A percentile compares a stretch with the other conserved stretches of the same genome.
Conservation (phyloP, 2,888 invertebrate species). For the Camponotus fellah region DNA sequence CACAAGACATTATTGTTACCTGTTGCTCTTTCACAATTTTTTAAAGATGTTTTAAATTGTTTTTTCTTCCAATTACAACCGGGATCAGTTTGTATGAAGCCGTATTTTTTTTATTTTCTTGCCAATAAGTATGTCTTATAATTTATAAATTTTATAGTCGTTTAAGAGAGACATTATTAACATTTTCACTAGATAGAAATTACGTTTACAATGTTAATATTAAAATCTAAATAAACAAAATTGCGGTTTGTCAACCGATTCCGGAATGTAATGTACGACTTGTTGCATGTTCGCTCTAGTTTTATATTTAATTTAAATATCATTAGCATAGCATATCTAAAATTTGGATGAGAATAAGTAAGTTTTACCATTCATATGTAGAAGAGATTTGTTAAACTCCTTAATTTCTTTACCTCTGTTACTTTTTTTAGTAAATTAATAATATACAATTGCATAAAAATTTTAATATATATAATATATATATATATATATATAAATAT, state of each 20-base stretch:
- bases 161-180: not conserved
- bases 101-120: not conserved
- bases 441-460: constrained; percentile 78
- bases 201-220: constrained; percentile 9
- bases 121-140: not conserved
- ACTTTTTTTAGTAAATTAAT: constrained; percentile 73
- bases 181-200: constrained; percentile 13
- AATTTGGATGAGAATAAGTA: constrained; percentile 63
- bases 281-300: constrained; percentile 76
- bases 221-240: constrained; percentile 24
- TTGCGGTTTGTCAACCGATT: constrained; percentile 55
- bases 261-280: constrained; percentile 61
- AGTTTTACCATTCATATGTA: constrained; percentile 65
- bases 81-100: constrained; percentile 48
- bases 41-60: constrained; percentile 65
- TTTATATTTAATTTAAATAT: constrained; percentile 71
- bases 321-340: constrained; percentile 69
- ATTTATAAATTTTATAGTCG: not conserved
- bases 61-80: constrained; percentile 39
- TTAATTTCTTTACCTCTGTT: constrained; percentile 79
- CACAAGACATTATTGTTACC: constrained; percentile 81
- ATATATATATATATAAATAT: constrained; percentile 62
- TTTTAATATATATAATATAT: constrained; percentile 71
- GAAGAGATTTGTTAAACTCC: constrained; percentile 73
- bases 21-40: constrained; percentile 78